Base-by-base conservation (phyloP, 2,113 vertebrate genomes). In the Chaetops frenatus region DNA sequence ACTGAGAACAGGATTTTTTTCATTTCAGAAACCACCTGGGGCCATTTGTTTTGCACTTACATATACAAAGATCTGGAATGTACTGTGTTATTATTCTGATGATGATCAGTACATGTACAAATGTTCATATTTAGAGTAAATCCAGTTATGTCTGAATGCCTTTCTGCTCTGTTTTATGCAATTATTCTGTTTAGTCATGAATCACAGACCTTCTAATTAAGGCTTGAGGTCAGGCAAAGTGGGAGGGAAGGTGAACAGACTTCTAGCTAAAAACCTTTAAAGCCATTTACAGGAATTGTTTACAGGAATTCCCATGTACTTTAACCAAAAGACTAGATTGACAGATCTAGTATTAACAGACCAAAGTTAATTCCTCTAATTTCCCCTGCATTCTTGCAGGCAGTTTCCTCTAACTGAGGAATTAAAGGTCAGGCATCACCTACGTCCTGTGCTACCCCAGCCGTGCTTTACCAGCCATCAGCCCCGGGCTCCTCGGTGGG, bases 301-400 rank as follows among this genome's bases (percentile, higher is more conserved):
- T 93, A 91, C 4, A 6, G 57, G 35, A 94, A 76, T 84, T 80
- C 56, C 47, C 3, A 0, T 51, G n/a, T 5, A 4, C 62, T 95
- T 94, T 88, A 67, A 60, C 61, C 31, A 77, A 82, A 77, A 62
- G 85, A 61, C 33, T 54, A 88, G 62, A 77, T 3, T 83, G 88
- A 67, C 82, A 88, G 60, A 82, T 79, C 62, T 91, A 62, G 38
- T 47, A 95, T 93, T 90, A 95, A 95, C 85, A 90, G 90, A 95
- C 89, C 58, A 53, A 86, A 90, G 71, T 92, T 91, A 87, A 91
- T 93, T 95, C 93, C 48, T 81, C 57, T 87, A 76, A 87, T 95
- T 97, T 95, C 81, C 92, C 73, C 48, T 12, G 8, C 88, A 87
- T 95, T 95, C 86, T 85, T 95, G 50, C 61, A 89, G 77, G 61